Conservation (phyloP, 2,797 vertebrate species). For the Acrossocheilus wenchowensis region DNA sequence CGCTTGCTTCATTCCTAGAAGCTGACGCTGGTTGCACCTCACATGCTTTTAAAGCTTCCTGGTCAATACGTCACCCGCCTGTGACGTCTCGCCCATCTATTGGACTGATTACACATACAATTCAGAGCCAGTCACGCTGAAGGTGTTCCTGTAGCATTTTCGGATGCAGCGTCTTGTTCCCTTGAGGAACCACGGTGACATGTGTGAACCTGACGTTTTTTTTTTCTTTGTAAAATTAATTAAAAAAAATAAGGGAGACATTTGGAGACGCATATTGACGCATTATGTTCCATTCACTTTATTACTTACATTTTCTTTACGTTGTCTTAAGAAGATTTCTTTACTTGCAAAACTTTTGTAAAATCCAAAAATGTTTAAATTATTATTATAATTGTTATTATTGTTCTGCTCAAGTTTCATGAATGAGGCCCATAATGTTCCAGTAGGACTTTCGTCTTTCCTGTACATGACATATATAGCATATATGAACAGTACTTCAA, state of each 20-base stretch:
- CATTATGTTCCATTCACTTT: background rate
- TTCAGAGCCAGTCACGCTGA: too few species aligned
- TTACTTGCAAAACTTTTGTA: background rate
- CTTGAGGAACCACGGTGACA: too few species aligned
- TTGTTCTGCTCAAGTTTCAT: background rate
- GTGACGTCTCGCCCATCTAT: too few species aligned
- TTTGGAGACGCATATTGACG: background rate
- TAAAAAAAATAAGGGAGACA: background rate
- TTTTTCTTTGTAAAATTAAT: background rate
- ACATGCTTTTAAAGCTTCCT: too few species aligned
- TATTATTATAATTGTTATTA: background rate
- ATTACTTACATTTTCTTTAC: background rate
- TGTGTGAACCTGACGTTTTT: too few species aligned
- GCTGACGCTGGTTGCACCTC: too few species aligned
- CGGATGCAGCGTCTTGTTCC: too few species aligned
- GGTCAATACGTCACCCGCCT: too few species aligned
- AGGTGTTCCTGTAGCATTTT: too few species aligned
- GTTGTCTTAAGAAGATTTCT: background rate
- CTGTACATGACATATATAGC: background rate
- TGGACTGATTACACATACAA: too few species aligned
- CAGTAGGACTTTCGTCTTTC: background rate
- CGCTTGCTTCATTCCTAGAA: too few species aligned
- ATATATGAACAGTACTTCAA: background rate
- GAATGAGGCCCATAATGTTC: background rate
- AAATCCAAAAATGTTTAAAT: background rate